Percentiles rank a stretch among this genome's conserved stretches.
These are phyloP conservation scores for Pampusana beccarii DNA, from an alignment of 2,113 vertebrate species.

Conservation along the genomic window DNA sequence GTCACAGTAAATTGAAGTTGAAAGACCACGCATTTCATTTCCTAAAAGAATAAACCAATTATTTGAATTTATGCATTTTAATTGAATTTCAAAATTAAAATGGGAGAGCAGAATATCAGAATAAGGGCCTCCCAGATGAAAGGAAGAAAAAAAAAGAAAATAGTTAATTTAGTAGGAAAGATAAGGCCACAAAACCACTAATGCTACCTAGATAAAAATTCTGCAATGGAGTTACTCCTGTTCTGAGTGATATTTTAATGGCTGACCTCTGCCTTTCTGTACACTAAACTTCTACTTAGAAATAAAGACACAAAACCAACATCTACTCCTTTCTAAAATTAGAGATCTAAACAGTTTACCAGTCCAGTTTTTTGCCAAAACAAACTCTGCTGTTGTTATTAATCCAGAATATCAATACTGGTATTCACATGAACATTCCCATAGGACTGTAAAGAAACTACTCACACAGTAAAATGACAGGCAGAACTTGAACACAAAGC, in stretches of 20 bases:
- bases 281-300: not conserved
- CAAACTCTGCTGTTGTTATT: not conserved
- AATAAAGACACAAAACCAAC: not conserved
- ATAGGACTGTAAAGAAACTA: not conserved
- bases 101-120: not conserved
- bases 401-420: not conserved
- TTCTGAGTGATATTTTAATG: not conserved
- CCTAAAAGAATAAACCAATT: not conserved
- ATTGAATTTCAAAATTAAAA: not conserved
- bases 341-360: not conserved
- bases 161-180: not conserved
- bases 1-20: not conserved
- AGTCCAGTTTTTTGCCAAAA: not conserved
- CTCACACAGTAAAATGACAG: not conserved
- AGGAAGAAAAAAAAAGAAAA: no score
- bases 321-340: not conserved
- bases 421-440: not conserved
- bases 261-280: not conserved
- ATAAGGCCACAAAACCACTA: not conserved
- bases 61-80: not conserved
- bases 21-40: rapidly evolving
- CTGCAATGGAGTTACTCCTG: not conserved
- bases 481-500: not conserved
- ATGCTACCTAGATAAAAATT: not conserved
- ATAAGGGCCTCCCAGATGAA: not conserved